Base-by-base conservation (phyloP, 1,140 invertebrate genomes). In the Drosophila quadrilineata region DNA sequence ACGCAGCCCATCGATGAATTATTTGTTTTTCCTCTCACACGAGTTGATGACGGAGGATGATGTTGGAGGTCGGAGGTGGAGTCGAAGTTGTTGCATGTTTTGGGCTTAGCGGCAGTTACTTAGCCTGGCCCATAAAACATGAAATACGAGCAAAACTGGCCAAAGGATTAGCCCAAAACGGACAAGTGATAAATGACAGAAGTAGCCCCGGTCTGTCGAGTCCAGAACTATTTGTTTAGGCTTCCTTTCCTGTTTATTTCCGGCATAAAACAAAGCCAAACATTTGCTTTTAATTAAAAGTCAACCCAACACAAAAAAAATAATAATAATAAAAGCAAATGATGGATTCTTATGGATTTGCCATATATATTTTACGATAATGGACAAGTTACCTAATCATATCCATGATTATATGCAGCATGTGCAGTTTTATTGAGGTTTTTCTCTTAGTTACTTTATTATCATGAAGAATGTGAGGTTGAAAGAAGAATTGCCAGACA, bases 211-310 rank as follows among this genome's bases (percentile, higher is more conserved):
- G n/a, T n/a, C n/a, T n/a, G n/a, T n/a, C n/a, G n/a, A n/a, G n/a
- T n/a, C n/a, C n/a, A n/a, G n/a, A 17, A 67, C 40, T 82, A 82
- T 82, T 82, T 82, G 73, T 74, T 85, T 82, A 82, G 77, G 73
- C 64, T 77, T 36, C 48, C 68, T 50, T 77, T 36, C 48, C 68
- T 50, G 69, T 63, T 82, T 68, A 80, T 76, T 63, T 69, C 69
- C 54, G 38, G 40, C 53, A 70, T 84, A 77, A 82, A 84, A 77
- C 82, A 68, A 73, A 77, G 69, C 79, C 63, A 84, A 82, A 84
- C 77, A 82, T 82, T 82, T 82, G 70, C 77, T 82, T 82, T 84
- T 82, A 82, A 82, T 82, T 82, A 82, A 82, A 82, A 77, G 67
- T 50, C 53, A 59, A 57, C 64, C 58, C n/a, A n/a, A n/a, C n/a